Conservation (phyloP, 2,797 vertebrate species). For the Melanotaenia pygmaea region DNA sequence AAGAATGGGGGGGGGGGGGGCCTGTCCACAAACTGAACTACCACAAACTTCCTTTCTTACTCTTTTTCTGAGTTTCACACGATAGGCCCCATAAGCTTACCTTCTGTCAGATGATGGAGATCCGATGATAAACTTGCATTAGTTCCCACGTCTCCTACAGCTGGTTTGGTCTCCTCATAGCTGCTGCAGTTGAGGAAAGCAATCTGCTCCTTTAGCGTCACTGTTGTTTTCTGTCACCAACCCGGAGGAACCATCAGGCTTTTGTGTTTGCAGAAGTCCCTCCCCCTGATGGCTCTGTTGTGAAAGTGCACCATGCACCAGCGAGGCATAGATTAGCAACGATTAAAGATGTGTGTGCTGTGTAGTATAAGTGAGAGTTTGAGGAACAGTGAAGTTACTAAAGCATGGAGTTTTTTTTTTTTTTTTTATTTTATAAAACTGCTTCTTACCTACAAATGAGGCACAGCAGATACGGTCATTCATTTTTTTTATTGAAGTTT, state of each 20-base stretch:
- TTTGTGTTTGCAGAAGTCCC: constrained; percentile 70
- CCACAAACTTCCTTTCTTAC: constrained; percentile 47
- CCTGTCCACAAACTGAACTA: constrained; percentile 16
- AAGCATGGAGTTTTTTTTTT: background rate
- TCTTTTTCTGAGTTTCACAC: constrained; percentile 23
- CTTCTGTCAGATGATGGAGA: constrained; percentile 32
- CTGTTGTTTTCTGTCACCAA: constrained; percentile 54
- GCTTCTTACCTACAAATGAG: background rate
- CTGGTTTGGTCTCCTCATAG: constrained; percentile 34
- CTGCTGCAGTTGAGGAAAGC: constrained; percentile 21
- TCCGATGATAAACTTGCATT: constrained; percentile 22
- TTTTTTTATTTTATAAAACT: too few relatives aligned
- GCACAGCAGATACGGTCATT: constrained; percentile 21
- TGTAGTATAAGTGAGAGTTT: constrained; percentile 12
- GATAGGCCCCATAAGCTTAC: constrained; percentile 24
- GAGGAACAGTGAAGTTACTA: constrained; percentile 15
- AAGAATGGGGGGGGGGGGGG: background rate
- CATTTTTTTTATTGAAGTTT: constrained; percentile 65
- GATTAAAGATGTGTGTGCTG: constrained; percentile 26
- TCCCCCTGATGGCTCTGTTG: constrained; percentile 66
- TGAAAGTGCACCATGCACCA: constrained; percentile 54
- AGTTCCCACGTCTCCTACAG: constrained; percentile 36
- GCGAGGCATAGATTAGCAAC: constrained; percentile 47
- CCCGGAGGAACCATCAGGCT: constrained; percentile 46
- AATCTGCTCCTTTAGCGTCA: constrained; percentile 31